phyloP scores from a whole-genome alignment of 2,888 invertebrate species.

The Osmoderma eremita region DNA sequence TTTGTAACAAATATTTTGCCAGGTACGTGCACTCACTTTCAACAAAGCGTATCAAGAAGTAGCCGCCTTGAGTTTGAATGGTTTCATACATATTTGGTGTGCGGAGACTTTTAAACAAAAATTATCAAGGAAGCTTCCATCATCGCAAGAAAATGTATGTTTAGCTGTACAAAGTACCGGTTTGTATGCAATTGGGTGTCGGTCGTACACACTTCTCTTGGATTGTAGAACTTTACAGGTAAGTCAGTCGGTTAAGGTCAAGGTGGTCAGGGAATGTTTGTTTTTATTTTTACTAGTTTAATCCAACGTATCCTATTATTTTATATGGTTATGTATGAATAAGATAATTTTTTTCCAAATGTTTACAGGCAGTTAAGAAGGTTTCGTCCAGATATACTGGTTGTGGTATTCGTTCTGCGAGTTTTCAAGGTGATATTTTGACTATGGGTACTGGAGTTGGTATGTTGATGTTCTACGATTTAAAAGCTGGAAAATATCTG shows the following conservation, averaged over 20 bases:
- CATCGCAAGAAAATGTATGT: constrained; percentile 93
- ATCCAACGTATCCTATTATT: no score
- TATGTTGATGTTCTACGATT: constrained; percentile 92
- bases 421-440: constrained; percentile 88
- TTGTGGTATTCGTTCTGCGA: constrained; percentile 91
- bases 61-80: constrained; percentile 90
- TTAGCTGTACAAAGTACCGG: constrained; percentile 87
- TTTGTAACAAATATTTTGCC: constrained; percentile 41
- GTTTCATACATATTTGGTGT: constrained; percentile 94
- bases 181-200: constrained; percentile 93
- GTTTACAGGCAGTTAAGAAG: constrained; percentile 74
- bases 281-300: no score
- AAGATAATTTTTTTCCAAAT: not conserved
- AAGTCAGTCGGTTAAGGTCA: no score
- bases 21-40: constrained; percentile 86
- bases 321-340: constrained; percentile 51
- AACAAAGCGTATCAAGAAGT: constrained; percentile 88
- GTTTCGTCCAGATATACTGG: constrained; percentile 89
- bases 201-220: constrained; percentile 88
- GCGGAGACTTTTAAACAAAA: constrained; percentile 90
- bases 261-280: no score
- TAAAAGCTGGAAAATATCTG: constrained; percentile 89
- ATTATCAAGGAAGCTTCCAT: constrained; percentile 85
- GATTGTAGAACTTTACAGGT: constrained; percentile 88
- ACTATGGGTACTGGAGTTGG: constrained; percentile 95